Base-by-base conservation (phyloP, 2,113 vertebrate species). In the Caracal caracal region DNA sequence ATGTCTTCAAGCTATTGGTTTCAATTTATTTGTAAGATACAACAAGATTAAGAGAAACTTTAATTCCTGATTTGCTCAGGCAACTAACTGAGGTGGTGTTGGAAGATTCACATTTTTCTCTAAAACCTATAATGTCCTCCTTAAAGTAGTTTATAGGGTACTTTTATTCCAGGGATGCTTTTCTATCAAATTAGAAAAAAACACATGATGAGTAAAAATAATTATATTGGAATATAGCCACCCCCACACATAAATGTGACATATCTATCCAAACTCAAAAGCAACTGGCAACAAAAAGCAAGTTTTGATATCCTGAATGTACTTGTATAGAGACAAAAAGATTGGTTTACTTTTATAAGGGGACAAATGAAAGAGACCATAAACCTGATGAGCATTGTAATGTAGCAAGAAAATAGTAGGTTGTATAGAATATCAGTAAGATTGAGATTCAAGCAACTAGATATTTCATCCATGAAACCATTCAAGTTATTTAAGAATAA, bases 401-500 rank as follows among this genome's bases (percentile, higher is more conserved):
- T 4, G 43, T 59, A 90, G 63, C 51, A 70, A 83, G 51, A 90
- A 88, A 81, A 73, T 59, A 40, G 16, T 76, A 78, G 51, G 28
- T 93, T 93, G 9, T 12, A 80, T 49, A 80, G 70, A 95, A 5
- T 66, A 61, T 49, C 40, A 59, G 33, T 82, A 92, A 97, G 73
- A 86, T 26, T 75, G 33, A 61, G 37, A 89, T 89, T 79, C 68
- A 80, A 51, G 79, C 68, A 78, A 78, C 59, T 30, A 66, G 71
- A 33, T 86, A 53, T 47, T 86, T 90, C 68, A 94, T 90, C 47
- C 61, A 16, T 35, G 17, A 96, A 92, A 51, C 0, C 15, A 75
- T 68, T 93, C n/a, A 61, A 92, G 20, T 70, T 86, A 70, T n/a
- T 87, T 87, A 90, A 87, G 56, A 95, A 87, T 83, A 37, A 92